Base-by-base conservation (phyloP, 92 coral and sea anemone genomes). In the Virgularia gustaviana region DNA sequence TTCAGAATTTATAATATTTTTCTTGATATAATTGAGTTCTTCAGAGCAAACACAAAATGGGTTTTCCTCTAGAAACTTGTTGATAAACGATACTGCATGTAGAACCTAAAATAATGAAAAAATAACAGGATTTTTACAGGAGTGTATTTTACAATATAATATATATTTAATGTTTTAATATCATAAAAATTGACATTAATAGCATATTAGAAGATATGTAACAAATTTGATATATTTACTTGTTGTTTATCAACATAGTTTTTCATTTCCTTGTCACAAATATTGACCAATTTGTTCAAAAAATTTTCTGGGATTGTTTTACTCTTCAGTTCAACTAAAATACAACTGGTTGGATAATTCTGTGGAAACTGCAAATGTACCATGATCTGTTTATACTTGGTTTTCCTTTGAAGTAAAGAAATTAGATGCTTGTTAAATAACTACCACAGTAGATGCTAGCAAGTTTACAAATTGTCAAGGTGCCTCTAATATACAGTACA, bases 31-130 rank as follows among this genome's bases (percentile, higher is more conserved):
- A 22, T 82, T 82, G 10, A 94, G 79, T 54, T 94, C 99, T 72
- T 94, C 99, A 24, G 96, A 87, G 75, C 99, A 94, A 49, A 88
- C 94, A 65, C 90, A 89, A 30, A 94, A 71, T 19, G 99, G 94
- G 54, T 94, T 86, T 59, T 94, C 99, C 68, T 89, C 98, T 42
- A 92, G 68, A 79, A 89, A 92, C 77, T 84, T 85, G n/a, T 91
- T 78, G 6, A 92, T 86, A 83, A 92, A 92, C 23, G 35, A 45
- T 56, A 89, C 76, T 43, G 86, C 65, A 3, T 71, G 74, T 25
- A 86, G 71, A 51, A 83, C 88, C 98, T 92, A 45, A 20, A 81
- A 55, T 31, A 57, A 56, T 31, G 37, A 73, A 34, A 53, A 30
- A 10, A 2, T 30, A 2, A 18, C 15, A 23, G 4, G 8, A 22